Conservation (phyloP, 2,888 invertebrate genomes). For the Cosmia trapezina region DNA sequence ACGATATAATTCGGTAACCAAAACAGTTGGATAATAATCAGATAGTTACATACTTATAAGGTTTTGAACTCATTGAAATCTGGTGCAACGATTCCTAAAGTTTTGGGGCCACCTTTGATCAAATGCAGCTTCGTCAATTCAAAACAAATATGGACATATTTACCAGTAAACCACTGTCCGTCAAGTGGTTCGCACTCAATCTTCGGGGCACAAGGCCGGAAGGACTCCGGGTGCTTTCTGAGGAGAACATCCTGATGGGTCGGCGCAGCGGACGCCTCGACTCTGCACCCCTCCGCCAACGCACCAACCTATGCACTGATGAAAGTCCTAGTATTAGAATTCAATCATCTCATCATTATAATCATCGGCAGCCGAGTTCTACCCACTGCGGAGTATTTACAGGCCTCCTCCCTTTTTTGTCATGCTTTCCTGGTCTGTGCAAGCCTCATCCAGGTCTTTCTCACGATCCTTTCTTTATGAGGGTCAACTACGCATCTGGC, state of each 20-base stretch:
- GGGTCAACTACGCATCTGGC: not conserved
- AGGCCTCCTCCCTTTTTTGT: not conserved
- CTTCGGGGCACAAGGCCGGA: slow-evolving; percentile 92
- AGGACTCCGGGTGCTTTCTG: slow-evolving; percentile 91
- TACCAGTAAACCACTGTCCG: slow-evolving; percentile 96
- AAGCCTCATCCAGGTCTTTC: not conserved
- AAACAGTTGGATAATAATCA: not conserved
- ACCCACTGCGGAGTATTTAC: not conserved
- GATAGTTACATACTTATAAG: not conserved
- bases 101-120: not conserved
- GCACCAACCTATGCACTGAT: slow-evolving; percentile 93
- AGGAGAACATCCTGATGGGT: slow-evolving; percentile 91
- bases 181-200: slow-evolving; percentile 91
- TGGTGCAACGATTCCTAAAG: not conserved
- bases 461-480: not conserved
- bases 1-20: not conserved
- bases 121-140: not conserved
- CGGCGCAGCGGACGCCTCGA: slow-evolving; percentile 93
- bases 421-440: not conserved
- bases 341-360: not conserved
- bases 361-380: not conserved
- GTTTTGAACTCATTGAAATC: not conserved
- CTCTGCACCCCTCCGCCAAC: slow-evolving; percentile 93
- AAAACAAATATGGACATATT: slow-evolving; percentile 6
- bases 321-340: slow-evolving; percentile 11